Base-by-base conservation (phyloP, 1,140 invertebrate species). In the Elymnias hypermnestra region DNA sequence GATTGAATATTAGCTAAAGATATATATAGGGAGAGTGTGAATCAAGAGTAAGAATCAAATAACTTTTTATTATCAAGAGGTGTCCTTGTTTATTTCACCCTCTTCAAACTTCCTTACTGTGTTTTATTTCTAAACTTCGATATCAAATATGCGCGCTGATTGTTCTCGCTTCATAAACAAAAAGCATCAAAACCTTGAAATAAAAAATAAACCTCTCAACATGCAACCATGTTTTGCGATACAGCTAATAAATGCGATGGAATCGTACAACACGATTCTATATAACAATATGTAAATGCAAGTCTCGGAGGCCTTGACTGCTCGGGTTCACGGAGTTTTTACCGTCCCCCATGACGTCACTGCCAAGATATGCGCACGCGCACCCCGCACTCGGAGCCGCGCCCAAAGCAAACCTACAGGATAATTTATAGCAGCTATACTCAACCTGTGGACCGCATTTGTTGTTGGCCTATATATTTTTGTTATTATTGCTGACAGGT, bases 291-390 rank as follows among this genome's bases (percentile, higher is more conserved):
- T 72, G 63, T 72, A 73, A 74, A 76, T 69, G 71, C 49, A 48
- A 47, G 55, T 53, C 48, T 62, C 41, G 37, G 48, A 73, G 74
- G 60, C 75, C 78, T 77, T 78, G 75, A 75, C 62, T 69, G 60
- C 56, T 51, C 58, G 76, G 63, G 79, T 83, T 79, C 76, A 77
- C 63, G 75, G 65, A 67, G 68, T 74, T 78, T 81, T 81, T 78
- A 68, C 71, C 57, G 58, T 63, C 48, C 58, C 45, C 59, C 54
- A 57, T 82, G 77, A 82, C 76, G 74, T 83, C 72, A 81, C 54
- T 39, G 36, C 55, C 36, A 44, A 81, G 79, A 60, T 83, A 81
- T 81, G 79, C 73, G 72, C 65, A 71, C 63, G 69, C 69, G 60
- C 58, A 48, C 41, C 54, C 45, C 59, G 39, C 54, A 41, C 52